Conservation (phyloP, 2,113 vertebrate species). For the Hyaena hyaena region DNA sequence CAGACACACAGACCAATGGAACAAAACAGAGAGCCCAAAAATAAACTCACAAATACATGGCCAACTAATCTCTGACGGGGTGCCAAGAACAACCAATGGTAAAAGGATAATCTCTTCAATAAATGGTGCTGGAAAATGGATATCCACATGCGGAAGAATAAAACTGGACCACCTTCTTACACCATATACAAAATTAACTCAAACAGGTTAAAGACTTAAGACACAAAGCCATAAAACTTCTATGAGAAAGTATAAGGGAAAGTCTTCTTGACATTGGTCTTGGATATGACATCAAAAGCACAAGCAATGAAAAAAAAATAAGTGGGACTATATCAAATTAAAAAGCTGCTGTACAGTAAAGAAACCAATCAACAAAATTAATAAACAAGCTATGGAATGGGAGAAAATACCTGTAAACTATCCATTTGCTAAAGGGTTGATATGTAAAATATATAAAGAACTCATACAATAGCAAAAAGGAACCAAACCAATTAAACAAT, state of each 20-base stretch:
- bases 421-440: not conserved
- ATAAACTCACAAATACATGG: not conserved
- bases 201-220: not conserved
- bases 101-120: not conserved
- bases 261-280: not conserved
- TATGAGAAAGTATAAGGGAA: not conserved
- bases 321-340: not conserved
- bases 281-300: not conserved
- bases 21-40: not conserved
- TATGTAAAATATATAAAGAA: not conserved
- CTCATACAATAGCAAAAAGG: not conserved
- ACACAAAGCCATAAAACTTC: not conserved
- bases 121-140: not conserved
- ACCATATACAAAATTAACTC: not conserved
- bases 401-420: not conserved
- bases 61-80: not conserved
- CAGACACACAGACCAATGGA: not conserved
- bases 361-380: not conserved
- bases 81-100: not conserved
- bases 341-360: not conserved
- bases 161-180: not conserved
- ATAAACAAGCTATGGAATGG: not conserved
- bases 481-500: not conserved
- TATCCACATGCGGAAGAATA: not conserved
- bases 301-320: conserved; percentile 25